Conservation (phyloP, 2,888 invertebrate species). For the Pomacea canaliculata region DNA sequence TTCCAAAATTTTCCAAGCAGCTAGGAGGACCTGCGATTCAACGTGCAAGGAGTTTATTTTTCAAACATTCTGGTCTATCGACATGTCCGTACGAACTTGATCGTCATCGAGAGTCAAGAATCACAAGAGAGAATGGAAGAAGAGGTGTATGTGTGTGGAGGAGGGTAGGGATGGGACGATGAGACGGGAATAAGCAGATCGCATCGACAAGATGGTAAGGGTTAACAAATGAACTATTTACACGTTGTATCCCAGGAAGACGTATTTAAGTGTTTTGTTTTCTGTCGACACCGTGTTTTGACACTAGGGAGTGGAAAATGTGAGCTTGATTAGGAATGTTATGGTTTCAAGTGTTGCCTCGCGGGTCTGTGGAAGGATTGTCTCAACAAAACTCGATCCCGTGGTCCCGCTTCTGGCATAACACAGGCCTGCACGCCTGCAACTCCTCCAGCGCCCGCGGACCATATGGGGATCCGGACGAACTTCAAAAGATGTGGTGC, state of each 20-base stretch:
- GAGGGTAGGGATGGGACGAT: background rate
- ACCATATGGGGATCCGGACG: background rate
- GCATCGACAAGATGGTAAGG: too few relatives aligned
- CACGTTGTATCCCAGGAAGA: background rate
- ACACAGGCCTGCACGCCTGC: background rate
- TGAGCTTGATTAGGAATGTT: conserved; percentile 31
- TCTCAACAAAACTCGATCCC: conserved; percentile 24
- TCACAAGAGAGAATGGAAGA: background rate
- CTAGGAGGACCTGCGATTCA: too few relatives aligned
- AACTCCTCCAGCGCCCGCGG: background rate
- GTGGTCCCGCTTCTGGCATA: conserved; percentile 16
- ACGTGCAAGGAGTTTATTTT: too few relatives aligned
- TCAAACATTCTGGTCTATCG: too few relatives aligned
- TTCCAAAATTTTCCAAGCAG: too few relatives aligned
- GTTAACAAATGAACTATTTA: background rate
- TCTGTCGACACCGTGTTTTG: conserved; percentile 12
- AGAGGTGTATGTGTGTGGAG: background rate
- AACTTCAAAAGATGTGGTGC: background rate
- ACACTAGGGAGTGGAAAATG: conserved; percentile 18
- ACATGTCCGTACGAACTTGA: too few relatives aligned
- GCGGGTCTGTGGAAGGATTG: conserved; percentile 7
- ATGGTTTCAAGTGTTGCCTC: conserved; percentile 25
- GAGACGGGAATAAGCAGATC: background rate
- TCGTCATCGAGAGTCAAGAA: background rate
- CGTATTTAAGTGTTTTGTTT: background rate